Base-by-base conservation (phyloP, 2,888 invertebrate species). In the Pollenia amentaria region DNA sequence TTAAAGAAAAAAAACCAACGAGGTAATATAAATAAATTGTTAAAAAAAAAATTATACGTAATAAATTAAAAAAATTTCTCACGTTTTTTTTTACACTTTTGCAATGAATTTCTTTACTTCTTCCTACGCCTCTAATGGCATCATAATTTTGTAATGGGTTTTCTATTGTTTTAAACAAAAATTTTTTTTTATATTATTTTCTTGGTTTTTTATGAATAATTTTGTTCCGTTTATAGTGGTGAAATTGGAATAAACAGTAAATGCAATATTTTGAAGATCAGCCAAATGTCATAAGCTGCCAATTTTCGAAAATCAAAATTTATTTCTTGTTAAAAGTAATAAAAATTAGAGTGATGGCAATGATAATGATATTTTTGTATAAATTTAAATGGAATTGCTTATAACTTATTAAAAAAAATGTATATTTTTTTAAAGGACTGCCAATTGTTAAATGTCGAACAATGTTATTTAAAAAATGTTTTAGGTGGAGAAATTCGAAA, bases 51-150 rank as follows among this genome's bases (percentile, higher is more conserved):
- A 64, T 79, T 69, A 80, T 62, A 76, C 18, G 67, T 80, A 80
- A 87, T 87, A 87, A 84, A 84, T 80, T 87, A 72, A 44, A 48
- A 62, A 87, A 84, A 62, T 87, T 84, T 87, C 87, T 80, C 87
- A 87, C 87, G 87, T 84, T 62, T 79, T 57, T 84, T 81, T 75
- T 51, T 72, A 21, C 4, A 29, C 40, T 48, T 46, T 16, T 76
- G 8, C 57, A 57, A 44, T 38, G 48, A 57, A 62, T 87, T 87
- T 86, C 55, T 77, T n/a, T 48, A 70, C 64, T 70, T 76, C 82
- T 86, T 86, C 75, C 83, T 79, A 83, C 70, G 79, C 79, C 79
- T 75, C 82, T 82, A 83, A 83, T 83, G 76, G 79, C 72, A 72
- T 87, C 79, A 87, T 83, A 82, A 78, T 73, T 42, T 44, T 42